Evolutionary conservation across 2,888 invertebrate species (phyloP).

Genomic region (Uloborus plumipes): DNA sequence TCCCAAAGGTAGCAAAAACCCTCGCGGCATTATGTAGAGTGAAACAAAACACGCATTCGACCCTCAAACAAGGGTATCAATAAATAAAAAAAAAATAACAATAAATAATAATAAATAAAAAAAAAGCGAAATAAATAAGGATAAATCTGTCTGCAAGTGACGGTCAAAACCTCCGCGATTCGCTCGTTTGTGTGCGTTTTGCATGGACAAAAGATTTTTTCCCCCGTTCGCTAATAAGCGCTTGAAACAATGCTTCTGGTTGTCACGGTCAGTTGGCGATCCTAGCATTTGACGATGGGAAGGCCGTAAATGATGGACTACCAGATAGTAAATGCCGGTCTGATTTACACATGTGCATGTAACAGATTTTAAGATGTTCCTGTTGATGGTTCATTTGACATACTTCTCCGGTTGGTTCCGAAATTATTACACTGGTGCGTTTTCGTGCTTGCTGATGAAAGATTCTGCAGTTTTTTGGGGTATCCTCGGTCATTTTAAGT

Average conservation of each 20-base stretch:
- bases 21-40: no score
- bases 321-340: constrained; percentile 13
- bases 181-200: constrained; percentile 23
- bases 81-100: constrained; percentile 9
- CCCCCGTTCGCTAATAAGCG: constrained; percentile 24
- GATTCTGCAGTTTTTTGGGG: no score
- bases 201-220: constrained; percentile 39
- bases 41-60: constrained; percentile 38
- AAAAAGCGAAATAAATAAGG: not conserved
- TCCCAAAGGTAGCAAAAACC: no score
- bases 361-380: no score
- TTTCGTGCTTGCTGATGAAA: no score
- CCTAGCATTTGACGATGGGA: constrained; percentile 13
- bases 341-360: no score
- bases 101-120: constrained; percentile 5
- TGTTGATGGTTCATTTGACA: no score
- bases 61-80: constrained; percentile 19
- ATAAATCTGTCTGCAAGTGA: not conserved
- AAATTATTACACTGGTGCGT: no score
- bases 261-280: constrained; percentile 52
- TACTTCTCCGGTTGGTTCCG: no score
- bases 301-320: constrained; percentile 44
- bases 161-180: constrained; percentile 9
- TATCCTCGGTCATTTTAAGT: no score
- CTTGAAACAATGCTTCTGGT: constrained; percentile 45